Percentiles rank a stretch among this genome's conserved stretches.
Evolutionary conservation across 2,797 vertebrate species (phyloP).

Genomic region (Mus spretus): DNA sequence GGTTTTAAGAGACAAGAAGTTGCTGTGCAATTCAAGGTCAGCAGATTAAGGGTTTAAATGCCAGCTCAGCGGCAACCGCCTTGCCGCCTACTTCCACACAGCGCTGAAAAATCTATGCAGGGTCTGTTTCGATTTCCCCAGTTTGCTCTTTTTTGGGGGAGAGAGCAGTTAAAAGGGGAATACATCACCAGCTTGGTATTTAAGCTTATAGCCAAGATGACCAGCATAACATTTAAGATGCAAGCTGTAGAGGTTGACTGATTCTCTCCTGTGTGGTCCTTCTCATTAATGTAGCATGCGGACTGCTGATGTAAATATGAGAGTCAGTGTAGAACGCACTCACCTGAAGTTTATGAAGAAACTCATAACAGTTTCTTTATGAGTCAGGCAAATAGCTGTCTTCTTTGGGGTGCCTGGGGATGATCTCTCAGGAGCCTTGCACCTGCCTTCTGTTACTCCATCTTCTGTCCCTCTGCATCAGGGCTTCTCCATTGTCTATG

Average conservation of each 20-base stretch:
- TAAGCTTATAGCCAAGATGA: conserved; percentile 73
- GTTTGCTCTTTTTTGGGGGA: conserved; percentile 62
- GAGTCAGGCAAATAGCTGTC: conserved; percentile 31
- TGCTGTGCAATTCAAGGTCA: conserved; percentile 79
- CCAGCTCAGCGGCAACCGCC: conserved; percentile 63
- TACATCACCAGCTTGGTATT: conserved; percentile 67
- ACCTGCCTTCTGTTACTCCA: neutral
- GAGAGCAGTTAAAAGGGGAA: conserved; percentile 64
- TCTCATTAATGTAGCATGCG: conserved; percentile 38
- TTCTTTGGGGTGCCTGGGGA: conserved; percentile 15
- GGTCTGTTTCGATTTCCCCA: conserved; percentile 65
- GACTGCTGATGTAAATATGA: conserved; percentile 16
- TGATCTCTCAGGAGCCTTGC: neutral
- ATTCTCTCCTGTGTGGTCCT: neutral
- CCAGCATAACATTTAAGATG: conserved; percentile 74
- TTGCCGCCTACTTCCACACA: conserved; percentile 62
- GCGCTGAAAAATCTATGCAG: conserved; percentile 75
- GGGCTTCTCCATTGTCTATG: neutral
- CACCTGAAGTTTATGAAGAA: no score
- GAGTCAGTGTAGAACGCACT: conserved; percentile 66
- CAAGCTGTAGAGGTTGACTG: conserved; percentile 48
- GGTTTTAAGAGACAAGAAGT: conserved; percentile 76
- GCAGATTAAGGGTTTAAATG: conserved; percentile 79
- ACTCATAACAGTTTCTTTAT: neutral
- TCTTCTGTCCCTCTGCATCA: neutral